A percentile compares a stretch with the other conserved stretches of the same genome.
These are phyloP conservation scores for Pseudois nayaur DNA, from an alignment of 2,113 vertebrate genomes.

Conservation along the genomic window DNA sequence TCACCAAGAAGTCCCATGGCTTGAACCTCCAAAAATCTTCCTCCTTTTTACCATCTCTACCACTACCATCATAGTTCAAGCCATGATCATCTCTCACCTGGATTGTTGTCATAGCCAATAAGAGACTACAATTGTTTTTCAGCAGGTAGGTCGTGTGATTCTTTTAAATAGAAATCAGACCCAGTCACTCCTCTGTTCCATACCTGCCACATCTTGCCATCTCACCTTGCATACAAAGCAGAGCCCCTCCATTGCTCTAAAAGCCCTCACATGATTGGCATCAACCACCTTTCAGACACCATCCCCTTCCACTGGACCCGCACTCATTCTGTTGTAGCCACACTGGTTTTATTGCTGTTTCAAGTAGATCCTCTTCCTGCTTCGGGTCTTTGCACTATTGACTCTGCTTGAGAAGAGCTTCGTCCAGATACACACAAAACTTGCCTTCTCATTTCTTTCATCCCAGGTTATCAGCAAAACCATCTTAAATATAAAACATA, in stretches of 20 bases:
- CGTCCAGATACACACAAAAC: not conserved
- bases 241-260: not conserved
- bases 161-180: not conserved
- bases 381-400: not conserved
- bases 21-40: not conserved
- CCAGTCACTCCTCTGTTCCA: not conserved
- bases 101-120: not conserved
- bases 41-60: not conserved
- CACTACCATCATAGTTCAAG: not conserved
- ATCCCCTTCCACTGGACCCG: not conserved
- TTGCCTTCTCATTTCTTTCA: not conserved
- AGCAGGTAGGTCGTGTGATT: not conserved
- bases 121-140: not conserved
- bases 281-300: not conserved
- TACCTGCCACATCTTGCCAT: not conserved
- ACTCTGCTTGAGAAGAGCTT: not conserved
- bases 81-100: not conserved
- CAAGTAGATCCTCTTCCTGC: not conserved
- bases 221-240: not conserved
- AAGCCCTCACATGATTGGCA: not conserved
- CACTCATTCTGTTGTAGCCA: not conserved
- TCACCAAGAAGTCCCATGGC: not conserved
- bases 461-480: not conserved
- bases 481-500: not conserved
- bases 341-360: not conserved